A percentile compares a stretch with the other conserved stretches of the same genome.
Evolutionary conservation across 53 echinoderm and acorn worm genomes (phyloP).

Genomic region (Paelopatides confundens): DNA sequence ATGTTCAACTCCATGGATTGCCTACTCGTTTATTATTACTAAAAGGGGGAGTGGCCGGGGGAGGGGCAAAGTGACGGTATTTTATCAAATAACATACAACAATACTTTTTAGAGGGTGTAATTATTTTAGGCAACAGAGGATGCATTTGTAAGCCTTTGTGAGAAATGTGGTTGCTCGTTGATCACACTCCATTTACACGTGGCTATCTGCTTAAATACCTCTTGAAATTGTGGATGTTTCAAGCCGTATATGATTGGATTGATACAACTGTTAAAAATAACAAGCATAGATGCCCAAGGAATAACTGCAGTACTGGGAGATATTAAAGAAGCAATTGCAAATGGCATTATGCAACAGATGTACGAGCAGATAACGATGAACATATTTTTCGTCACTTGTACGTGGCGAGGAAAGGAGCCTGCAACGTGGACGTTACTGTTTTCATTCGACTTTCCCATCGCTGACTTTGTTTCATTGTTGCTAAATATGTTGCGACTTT

Average conservation of each 20-base stretch:
- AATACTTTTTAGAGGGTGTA: no score
- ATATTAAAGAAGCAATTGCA: slow-evolving; percentile 55
- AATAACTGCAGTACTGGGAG: slow-evolving; percentile 56
- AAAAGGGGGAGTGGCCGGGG: no score
- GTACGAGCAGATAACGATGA: slow-evolving; percentile 65
- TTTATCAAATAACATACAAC: no score
- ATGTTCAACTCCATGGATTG: no score
- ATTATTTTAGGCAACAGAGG: no score
- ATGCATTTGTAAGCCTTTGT: no score
- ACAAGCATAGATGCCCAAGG: slow-evolving; percentile 50
- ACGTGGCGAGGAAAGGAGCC: slow-evolving; percentile 60
- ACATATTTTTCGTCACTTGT: slow-evolving; percentile 72
- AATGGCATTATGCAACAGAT: slow-evolving; percentile 67
- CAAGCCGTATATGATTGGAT: slow-evolving; percentile 65
- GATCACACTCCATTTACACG: no score
- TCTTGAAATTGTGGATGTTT: slow-evolving; percentile 72
- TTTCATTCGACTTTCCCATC: not conserved
- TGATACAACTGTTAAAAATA: slow-evolving; percentile 58
- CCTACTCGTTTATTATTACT: no score
- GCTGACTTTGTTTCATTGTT: not conserved
- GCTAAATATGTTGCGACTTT: slow-evolving; percentile 51
- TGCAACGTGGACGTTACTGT: slow-evolving; percentile 15
- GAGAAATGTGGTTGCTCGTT: no score
- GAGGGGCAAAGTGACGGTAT: no score
- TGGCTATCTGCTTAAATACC: slow-evolving; percentile 49